Evolutionary conservation across 2,113 vertebrate species (phyloP), one percentile per base, ranked within the genome.

Genomic region (Melanotaenia duboulayi): DNA sequence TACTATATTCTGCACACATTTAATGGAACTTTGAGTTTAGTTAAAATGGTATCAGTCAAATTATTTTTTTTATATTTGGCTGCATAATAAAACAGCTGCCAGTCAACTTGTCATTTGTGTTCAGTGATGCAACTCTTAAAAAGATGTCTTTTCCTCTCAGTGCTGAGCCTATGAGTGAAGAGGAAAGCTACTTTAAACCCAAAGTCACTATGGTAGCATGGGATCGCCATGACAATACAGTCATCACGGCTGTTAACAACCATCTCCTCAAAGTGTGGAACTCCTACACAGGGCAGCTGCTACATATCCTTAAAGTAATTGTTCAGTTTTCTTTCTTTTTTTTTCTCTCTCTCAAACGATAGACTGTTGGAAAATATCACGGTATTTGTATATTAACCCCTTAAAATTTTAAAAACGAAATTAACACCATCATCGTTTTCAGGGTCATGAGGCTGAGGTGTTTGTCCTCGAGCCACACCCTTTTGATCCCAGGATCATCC

Each of bases 191-290:
- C 88, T 96, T 96, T 91, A 99, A 97, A 89, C 95, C 97, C 73
- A 99, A 97, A 95, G 98, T 99, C 49, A 98, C 97, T 55, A 99
- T 99, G 98, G 97, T 99, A 68, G 96, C 97, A 35, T 99, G 98
- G 98, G 97, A 97, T 93, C 94, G 95, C 17, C 95, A 97, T 54
- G 97, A 99, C 87, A 94, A 93, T 85, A 93, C 94, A n/a, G 97
- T 99, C 28, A 96, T 98, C 81, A 99, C 98, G 4, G 97, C 98
- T 65, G 96, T 98, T 76, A 99, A 97, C 85, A 97, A 97, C 88
- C 95, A 98, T 88, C 94, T 98, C 66, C 95, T 99, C 71, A 99
- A 99, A 96, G 98, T 99, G 16, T 99, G 98, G 98, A 94, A 98
- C 88, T 98, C 97, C 69, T 94, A 90, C 65, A 96, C 96, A 35